Base-by-base conservation (phyloP, 2,888 invertebrate species). In the Tineola bisselliella region DNA sequence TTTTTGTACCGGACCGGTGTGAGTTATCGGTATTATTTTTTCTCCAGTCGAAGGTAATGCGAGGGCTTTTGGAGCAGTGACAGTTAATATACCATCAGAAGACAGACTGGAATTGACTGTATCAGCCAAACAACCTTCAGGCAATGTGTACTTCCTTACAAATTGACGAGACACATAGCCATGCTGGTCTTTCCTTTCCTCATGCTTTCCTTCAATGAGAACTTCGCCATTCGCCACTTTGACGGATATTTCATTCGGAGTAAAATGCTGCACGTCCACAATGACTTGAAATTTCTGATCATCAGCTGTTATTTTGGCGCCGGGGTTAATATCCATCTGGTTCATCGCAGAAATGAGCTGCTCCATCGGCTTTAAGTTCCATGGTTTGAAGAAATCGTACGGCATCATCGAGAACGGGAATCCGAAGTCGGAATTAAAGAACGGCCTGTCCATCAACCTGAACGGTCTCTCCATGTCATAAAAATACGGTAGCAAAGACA, bases 201-300 rank as follows among this genome's bases (percentile, higher is more conserved):
- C 92, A 67, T 95, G 94, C 70, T 91, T 93, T 0, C 92, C 94
- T 73, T 94, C 91, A 1, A 93, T 87, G 0, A 93, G 83, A 8
- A 95, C 88, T 10, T 84, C 84, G 38, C 90, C 88, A 58, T 93
- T 91, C 0, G 90, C 81, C 0, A 93, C 92, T 75, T 92, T 94
- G 0, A 95, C 94, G 1, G 86, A 88, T 15, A 95, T 89, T 74
- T 95, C 94, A 54, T 91, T 89, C 0, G 94, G 94, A 0, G 89
- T 76, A 67, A 94, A 95, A 67, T 94, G 92, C 65, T 92, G 91
- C 0, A 94, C 93, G 70, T 94, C 94, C 63, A 94, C 83, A 65
- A 89, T 90, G 0, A 93, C 89, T 73, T 91, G 90, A 66, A 91
- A 93, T 63, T 82, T 88, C 64, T 90, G 88, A 10, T 87, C 73